Percentiles rank a stretch among this genome's conserved stretches.
These are phyloP conservation scores for Polydrusus cervinus DNA, from an alignment of 2,888 invertebrate species.

Conservation along the genomic window DNA sequence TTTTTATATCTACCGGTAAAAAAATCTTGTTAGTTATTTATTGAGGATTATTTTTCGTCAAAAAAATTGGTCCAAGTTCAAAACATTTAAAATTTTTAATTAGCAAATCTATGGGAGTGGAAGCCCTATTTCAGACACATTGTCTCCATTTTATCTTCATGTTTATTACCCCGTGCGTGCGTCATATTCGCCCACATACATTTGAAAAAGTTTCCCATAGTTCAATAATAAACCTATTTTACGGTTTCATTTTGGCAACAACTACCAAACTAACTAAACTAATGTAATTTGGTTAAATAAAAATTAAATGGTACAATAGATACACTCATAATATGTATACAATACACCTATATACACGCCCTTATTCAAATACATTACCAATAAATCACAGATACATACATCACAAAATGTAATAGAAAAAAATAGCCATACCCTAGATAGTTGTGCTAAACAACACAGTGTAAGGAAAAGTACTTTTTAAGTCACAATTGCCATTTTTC, in stretches of 20 bases:
- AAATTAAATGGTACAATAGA: too few species aligned
- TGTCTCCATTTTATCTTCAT: not conserved
- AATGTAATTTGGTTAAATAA: not conserved
- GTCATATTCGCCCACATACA: not conserved
- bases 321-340: not conserved
- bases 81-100: too few species aligned
- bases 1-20: not conserved
- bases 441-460: not conserved
- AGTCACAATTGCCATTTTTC: not conserved
- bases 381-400: not conserved
- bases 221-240: not conserved
- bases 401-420: not conserved
- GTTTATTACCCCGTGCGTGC: not conserved
- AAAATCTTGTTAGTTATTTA: not conserved
- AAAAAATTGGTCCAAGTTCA: too few species aligned
- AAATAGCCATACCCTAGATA: not conserved
- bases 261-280: not conserved
- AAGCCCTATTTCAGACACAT: too few species aligned
- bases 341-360: conserved; percentile 12
- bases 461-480: not conserved
- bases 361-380: not conserved
- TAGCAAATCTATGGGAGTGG: too few species aligned
- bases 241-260: not conserved
- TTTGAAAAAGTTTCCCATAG: not conserved
- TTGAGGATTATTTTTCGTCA: not conserved